phyloP scores from a whole-genome alignment of 2,113 vertebrate species.

The Cochlearius cochlearius region DNA sequence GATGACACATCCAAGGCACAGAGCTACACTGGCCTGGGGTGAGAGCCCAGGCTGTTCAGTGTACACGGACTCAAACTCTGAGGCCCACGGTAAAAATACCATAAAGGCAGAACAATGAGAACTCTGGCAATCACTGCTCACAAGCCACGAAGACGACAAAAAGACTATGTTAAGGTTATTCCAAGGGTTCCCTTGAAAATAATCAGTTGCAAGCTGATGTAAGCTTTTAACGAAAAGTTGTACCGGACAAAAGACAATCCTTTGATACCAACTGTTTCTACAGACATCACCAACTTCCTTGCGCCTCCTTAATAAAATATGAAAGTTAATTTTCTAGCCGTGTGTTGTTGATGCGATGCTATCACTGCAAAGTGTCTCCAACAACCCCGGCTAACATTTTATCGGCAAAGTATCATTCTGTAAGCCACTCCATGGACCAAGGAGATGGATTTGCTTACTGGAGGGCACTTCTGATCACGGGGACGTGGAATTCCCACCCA shows the following conservation, averaged over 20 bases:
- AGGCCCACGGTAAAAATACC: not conserved
- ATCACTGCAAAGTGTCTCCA: not conserved
- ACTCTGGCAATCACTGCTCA: not conserved
- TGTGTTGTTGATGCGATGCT: too few species aligned
- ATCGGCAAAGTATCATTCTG: not conserved
- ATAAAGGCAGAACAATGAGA: not conserved
- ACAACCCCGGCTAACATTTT: not conserved
- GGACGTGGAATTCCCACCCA: not conserved
- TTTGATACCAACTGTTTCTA: not conserved
- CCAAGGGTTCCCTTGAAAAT: not conserved
- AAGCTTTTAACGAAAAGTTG: not conserved
- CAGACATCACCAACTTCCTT: not conserved
- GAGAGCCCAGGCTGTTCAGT: not conserved
- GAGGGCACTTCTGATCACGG: not conserved
- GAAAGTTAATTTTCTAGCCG: not conserved
- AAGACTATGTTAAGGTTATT: not conserved
- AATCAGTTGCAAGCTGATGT: not conserved
- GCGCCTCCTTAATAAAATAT: not conserved
- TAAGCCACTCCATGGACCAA: not conserved
- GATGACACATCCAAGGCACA: rapidly evolving
- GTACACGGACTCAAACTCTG: rapidly evolving
- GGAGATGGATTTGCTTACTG: not conserved
- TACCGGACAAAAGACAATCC: not conserved
- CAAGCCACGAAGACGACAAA: rapidly evolving
- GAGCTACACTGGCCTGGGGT: not conserved